Evolutionary conservation across 2,113 vertebrate genomes (phyloP).

Genomic region (Microcebus murinus): DNA sequence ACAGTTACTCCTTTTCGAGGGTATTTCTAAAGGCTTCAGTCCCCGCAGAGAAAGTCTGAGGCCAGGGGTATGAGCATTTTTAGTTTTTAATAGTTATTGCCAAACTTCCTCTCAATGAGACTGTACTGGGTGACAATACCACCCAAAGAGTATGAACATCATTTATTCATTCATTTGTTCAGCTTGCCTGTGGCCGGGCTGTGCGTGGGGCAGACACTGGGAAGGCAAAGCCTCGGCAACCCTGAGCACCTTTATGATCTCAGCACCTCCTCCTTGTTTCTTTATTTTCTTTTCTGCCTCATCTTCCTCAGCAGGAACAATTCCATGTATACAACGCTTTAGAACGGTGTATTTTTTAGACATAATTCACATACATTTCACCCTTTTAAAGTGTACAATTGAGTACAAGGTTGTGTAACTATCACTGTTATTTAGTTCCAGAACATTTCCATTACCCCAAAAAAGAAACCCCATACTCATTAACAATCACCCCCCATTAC

Average conservation of each 20-base stretch:
- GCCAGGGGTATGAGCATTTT: not conserved
- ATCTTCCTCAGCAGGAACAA: not conserved
- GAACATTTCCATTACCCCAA: not conserved
- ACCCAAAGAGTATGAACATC: not conserved
- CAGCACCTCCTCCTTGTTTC: not conserved
- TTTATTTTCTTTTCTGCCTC: not conserved
- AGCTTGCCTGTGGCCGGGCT: not conserved
- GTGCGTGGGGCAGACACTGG: not conserved
- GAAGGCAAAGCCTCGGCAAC: fast-evolving
- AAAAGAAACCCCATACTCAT: not conserved
- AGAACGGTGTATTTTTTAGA: not conserved
- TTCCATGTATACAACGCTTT: not conserved
- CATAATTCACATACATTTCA: not conserved
- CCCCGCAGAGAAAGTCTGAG: not conserved
- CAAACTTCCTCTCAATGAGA: not conserved
- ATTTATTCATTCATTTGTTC: not conserved
- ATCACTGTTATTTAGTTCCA: not conserved
- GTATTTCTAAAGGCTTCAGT: not conserved
- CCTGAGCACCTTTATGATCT: not conserved
- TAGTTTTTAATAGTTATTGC: not conserved
- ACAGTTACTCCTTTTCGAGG: not conserved
- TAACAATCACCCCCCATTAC: not conserved
- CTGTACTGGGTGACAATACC: not conserved
- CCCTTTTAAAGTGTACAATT: not conserved
- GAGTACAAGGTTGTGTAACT: not conserved